A percentile compares a stretch with the other conserved stretches of the same genome.
Conservation (phyloP, 2,797 vertebrate species). For the Microhierax caerulescens region DNA sequence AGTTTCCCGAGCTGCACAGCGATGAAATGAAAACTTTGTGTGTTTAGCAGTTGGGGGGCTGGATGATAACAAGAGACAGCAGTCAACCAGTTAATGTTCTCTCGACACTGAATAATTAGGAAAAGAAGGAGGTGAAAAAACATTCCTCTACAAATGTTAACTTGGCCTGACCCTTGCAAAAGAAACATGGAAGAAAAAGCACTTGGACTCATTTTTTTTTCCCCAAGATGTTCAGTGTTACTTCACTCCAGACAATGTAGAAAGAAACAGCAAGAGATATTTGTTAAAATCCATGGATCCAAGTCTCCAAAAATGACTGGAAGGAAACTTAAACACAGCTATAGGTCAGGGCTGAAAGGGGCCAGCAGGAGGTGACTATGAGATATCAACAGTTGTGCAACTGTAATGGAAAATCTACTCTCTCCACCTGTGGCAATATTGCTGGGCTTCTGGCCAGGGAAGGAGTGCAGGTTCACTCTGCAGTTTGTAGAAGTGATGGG, state of each 20-base stretch:
- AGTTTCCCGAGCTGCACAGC: background rate
- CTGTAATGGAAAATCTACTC: background rate
- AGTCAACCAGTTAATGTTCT: background rate
- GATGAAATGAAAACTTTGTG: background rate
- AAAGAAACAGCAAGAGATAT: background rate
- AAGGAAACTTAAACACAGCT: background rate
- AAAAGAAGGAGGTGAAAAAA: background rate
- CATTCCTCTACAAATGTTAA: constrained; percentile 13
- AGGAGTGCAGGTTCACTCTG: background rate
- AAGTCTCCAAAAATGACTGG: background rate
- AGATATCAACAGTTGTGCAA: background rate
- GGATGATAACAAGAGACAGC: background rate
- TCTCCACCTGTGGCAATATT: background rate
- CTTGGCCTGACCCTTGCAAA: background rate
- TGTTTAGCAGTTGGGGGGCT: background rate
- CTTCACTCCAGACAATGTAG: background rate
- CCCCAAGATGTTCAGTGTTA: background rate
- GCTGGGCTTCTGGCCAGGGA: background rate
- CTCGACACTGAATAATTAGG: background rate
- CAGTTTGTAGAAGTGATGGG: background rate
- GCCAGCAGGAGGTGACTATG: background rate
- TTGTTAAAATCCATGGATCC: background rate
- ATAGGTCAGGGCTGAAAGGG: background rate
- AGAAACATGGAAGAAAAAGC: background rate
- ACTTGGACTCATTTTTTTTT: background rate